Evolutionary conservation across 1,140 invertebrate genomes (phyloP), one percentile per base, ranked within the genome.

Genomic region (Papilio polyxenes): DNA sequence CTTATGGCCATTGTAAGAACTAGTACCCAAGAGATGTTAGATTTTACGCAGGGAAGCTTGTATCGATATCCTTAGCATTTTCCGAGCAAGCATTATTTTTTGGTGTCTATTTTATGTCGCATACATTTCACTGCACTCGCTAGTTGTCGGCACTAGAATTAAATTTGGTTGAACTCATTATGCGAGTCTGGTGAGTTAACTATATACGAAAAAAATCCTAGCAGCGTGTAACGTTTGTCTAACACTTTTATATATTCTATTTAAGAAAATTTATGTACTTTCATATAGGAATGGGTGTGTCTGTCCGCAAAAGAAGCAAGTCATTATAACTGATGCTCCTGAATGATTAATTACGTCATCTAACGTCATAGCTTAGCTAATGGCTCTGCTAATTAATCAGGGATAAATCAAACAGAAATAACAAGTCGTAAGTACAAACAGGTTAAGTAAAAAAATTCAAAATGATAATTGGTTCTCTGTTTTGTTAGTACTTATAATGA

Each of bases 1-100:
- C 83, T 77, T 31, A 4, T 20, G 48, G 20, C 6, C 9, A 53
- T 53, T 23, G 75, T 4, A 53, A 77, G 75, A 77, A 17, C 75
- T 11, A n/a, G 20, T 51, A 37, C 23, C 31, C 1, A 72, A 31
- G 65, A 10, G 10, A 31, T 65, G 5, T 65, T 31, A 31, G 62
- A 8, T 10, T 62, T 62, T 20, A 20, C 17, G 7, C 51, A 53
- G 15, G 17, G 17, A 17, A 15, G 15, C 51, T 53, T 53, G 51
- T 15, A 53, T 17, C 40, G 40, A 44, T 44, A 44, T 6, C 40
- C 40, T 44, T 3, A 7, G 4, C 40, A 44, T 44, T 4, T 44
- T 44, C 40, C 7, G 3, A 2, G 40, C 40, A 44, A 44, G 4
- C 3, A 44, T 7, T 4, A 44, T 7, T 7, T 31, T 44, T 44